A percentile compares a stretch with the other conserved stretches of the same genome.
Conservation (phyloP, 2,797 vertebrate species). For the Octomys mimax region DNA sequence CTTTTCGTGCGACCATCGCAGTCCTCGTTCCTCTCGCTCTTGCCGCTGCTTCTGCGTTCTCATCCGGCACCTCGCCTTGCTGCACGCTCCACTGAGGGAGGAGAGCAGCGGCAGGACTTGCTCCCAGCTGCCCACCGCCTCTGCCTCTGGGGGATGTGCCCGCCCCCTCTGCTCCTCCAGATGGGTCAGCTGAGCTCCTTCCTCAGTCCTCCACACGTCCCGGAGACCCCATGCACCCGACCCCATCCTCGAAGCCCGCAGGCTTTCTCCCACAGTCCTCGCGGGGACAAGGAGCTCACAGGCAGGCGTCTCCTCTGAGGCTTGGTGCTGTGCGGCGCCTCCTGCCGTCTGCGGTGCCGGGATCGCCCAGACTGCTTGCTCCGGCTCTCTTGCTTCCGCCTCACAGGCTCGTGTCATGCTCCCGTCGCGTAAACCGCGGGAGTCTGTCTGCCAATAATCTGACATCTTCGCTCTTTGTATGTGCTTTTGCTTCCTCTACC, state of each 20-base stretch:
- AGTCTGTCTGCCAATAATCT: neutral
- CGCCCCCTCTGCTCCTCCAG: neutral
- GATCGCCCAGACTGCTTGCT: neutral
- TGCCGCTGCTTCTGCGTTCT: neutral
- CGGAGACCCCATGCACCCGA: neutral
- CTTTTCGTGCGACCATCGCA: neutral
- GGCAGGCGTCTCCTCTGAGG: neutral
- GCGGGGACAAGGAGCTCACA: neutral
- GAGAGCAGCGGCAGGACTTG: conserved; percentile 34
- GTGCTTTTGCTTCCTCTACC: neutral
- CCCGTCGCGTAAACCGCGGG: no score
- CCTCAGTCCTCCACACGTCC: neutral
- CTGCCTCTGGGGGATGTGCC: neutral
- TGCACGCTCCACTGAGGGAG: conserved; percentile 12
- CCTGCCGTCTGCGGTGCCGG: neutral
- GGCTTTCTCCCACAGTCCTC: neutral
- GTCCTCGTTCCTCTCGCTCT: neutral
- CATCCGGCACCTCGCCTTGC: neutral
- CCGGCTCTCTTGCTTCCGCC: neutral
- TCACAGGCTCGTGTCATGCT: neutral
- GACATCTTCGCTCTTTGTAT: neutral
- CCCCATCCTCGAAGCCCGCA: neutral
- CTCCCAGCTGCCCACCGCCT: neutral
- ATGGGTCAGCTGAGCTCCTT: neutral
- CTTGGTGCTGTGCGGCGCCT: neutral